Evolutionary conservation across 2,888 invertebrate genomes (phyloP).

Genomic region (Pandemis heparana): DNA sequence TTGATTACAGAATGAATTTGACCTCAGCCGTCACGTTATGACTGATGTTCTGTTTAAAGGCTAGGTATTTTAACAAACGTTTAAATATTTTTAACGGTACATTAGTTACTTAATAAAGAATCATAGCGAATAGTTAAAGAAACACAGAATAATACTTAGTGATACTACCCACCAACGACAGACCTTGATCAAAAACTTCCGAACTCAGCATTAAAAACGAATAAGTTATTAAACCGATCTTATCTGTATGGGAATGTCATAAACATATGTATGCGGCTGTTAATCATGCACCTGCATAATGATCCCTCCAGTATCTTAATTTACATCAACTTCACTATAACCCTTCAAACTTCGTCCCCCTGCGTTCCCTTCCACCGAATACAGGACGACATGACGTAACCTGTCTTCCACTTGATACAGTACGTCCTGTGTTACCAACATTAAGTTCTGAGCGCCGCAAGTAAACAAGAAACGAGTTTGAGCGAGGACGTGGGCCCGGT

Average conservation of each 20-base stretch:
- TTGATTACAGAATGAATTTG: constrained; percentile 26
- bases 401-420: constrained; percentile 59
- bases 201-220: neutral
- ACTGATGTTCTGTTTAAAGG: constrained; percentile 23
- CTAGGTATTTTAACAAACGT: neutral
- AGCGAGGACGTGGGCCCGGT: constrained; percentile 82
- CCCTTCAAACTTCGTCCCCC: constrained; percentile 3
- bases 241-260: constrained; percentile 8
- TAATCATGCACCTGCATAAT: constrained; percentile 12
- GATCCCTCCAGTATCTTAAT: constrained; percentile 19
- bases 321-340: constrained; percentile 4
- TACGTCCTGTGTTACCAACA: constrained; percentile 73
- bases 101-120: neutral
- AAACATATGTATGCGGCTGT: neutral
- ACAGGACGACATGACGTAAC: constrained; percentile 67
- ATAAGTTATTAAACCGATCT: neutral
- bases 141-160: neutral
- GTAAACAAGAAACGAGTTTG: constrained; percentile 84
- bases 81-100: neutral
- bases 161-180: too few species aligned
- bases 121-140: neutral
- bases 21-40: constrained; percentile 20
- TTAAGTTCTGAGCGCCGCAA: constrained; percentile 75
- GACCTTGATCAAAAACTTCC: neutral
- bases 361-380: constrained; percentile 21